Conservation (phyloP, 2,888 invertebrate genomes). For the Meghimatium bilineatum region DNA sequence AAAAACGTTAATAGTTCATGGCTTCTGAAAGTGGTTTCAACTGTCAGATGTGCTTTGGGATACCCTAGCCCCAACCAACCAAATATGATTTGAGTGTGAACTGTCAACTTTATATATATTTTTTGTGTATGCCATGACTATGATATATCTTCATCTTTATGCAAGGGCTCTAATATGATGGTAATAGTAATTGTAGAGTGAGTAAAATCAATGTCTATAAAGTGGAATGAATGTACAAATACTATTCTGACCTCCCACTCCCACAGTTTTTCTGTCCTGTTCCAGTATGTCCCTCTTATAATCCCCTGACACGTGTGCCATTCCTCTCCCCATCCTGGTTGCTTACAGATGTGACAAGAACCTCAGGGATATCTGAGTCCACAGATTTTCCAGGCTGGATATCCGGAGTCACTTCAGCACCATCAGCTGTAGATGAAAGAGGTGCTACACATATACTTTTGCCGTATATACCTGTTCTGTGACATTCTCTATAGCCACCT, state of each 20-base stretch:
- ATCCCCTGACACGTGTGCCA: too few relatives aligned
- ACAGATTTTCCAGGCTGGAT: too few relatives aligned
- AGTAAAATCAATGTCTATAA: neutral
- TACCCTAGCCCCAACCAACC: neutral
- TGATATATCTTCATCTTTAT: neutral
- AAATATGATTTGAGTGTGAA: neutral
- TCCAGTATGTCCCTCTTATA: too few relatives aligned
- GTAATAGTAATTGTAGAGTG: neutral
- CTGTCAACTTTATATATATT: conserved; percentile 8
- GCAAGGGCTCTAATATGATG: neutral
- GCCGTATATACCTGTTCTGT: too few relatives aligned
- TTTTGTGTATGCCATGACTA: neutral
- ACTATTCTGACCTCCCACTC: neutral
- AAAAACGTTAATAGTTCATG: neutral
- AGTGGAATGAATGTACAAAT: neutral
- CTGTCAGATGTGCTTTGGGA: neutral
- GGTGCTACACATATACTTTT: too few relatives aligned
- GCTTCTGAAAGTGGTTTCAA: neutral
- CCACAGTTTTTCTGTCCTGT: too few relatives aligned
- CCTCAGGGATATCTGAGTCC: too few relatives aligned
- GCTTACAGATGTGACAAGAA: too few relatives aligned
- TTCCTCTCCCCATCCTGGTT: too few relatives aligned
- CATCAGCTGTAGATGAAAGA: too few relatives aligned
- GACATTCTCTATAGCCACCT: too few relatives aligned
- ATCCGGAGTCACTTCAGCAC: too few relatives aligned